Conservation (phyloP, 2,113 vertebrate genomes). For the Aleadryas rufinucha region DNA sequence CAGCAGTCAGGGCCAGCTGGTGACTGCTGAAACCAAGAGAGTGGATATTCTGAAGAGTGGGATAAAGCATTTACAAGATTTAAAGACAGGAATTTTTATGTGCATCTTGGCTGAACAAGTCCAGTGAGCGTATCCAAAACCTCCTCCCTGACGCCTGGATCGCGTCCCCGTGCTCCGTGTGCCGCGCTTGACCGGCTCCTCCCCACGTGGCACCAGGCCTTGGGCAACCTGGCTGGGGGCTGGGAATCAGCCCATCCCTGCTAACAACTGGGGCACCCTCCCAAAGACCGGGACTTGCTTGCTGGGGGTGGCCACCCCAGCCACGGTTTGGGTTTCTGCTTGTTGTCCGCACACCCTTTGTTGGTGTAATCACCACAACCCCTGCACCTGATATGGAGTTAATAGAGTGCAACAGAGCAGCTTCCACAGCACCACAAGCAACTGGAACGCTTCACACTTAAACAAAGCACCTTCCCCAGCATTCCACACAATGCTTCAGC, state of each 20-base stretch:
- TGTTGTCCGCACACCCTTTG: background rate
- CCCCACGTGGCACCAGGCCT: fast-evolving
- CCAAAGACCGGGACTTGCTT: background rate
- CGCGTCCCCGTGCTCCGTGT: fast-evolving
- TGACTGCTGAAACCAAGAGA: background rate
- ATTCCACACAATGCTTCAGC: background rate
- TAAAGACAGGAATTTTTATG: background rate
- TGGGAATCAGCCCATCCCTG: background rate
- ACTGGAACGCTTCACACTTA: background rate
- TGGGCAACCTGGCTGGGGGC: background rate
- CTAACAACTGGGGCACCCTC: background rate
- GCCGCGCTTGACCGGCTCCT: fast-evolving
- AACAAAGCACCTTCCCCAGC: background rate
- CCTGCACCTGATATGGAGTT: fast-evolving
- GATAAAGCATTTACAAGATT: background rate
- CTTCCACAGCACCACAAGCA: background rate
- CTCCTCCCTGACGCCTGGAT: fast-evolving
- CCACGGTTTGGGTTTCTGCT: background rate
- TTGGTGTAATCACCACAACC: background rate
- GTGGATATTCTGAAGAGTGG: background rate
- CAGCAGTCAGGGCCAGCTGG: background rate
- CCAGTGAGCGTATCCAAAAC: fast-evolving
- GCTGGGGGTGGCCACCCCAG: background rate
- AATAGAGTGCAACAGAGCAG: background rate
- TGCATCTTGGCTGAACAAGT: background rate